Evolutionary conservation across 2,888 invertebrate genomes (phyloP).

Genomic region (Mimachlamys varia): DNA sequence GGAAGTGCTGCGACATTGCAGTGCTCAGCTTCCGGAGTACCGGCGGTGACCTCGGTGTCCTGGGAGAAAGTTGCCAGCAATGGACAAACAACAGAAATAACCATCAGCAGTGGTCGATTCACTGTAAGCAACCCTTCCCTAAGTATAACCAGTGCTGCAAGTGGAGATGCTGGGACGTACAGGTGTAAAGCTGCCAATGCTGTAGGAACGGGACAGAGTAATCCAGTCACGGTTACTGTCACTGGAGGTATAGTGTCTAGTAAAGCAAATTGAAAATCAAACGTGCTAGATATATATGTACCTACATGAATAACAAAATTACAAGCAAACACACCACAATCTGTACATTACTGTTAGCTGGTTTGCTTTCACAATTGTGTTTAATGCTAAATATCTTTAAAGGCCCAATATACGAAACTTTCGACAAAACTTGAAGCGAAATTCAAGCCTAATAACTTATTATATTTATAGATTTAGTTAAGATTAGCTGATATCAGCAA

Average conservation of each 20-base stretch:
- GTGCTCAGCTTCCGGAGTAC: constrained; percentile 34
- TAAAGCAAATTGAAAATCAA: too few relatives aligned
- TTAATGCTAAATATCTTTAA: too few relatives aligned
- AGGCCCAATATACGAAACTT: too few relatives aligned
- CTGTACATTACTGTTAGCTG: too few relatives aligned
- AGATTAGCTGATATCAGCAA: too few relatives aligned
- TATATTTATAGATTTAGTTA: too few relatives aligned
- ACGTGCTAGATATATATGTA: too few relatives aligned
- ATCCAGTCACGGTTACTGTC: background rate
- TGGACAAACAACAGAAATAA: background rate
- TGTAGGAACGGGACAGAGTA: background rate
- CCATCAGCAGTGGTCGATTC: background rate
- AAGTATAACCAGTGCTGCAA: background rate
- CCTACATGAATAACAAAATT: too few relatives aligned
- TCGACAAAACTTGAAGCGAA: too few relatives aligned
- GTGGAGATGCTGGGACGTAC: background rate
- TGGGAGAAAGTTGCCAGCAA: constrained; percentile 37
- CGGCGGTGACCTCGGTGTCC: background rate
- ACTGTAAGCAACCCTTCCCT: background rate
- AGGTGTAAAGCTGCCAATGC: background rate
- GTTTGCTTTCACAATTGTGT: too few relatives aligned
- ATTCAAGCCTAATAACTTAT: too few relatives aligned
- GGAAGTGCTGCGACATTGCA: constrained; percentile 8
- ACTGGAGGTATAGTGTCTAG: background rate
- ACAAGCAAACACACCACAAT: too few relatives aligned